These are phyloP conservation scores for Lingula anatina DNA, from an alignment of 2,888 invertebrate genomes.

Conservation along the genomic window DNA sequence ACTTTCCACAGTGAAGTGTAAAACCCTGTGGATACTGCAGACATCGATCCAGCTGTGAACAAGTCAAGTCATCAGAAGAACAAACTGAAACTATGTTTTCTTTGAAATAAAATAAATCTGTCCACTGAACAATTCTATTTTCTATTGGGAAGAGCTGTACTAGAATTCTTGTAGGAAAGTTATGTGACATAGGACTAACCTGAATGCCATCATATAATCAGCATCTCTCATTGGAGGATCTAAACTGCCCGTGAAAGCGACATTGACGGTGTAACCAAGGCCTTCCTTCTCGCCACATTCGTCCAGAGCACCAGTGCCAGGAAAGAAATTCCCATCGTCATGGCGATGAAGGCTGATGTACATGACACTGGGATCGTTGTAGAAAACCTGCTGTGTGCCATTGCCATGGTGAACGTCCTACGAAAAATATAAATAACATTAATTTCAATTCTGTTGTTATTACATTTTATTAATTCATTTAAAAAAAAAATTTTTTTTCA, in stretches of 20 bases:
- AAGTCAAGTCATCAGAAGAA: no score
- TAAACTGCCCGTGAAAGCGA: conserved; percentile 89
- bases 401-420: conserved; percentile 98
- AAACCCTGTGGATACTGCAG: no score
- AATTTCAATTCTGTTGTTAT: neutral
- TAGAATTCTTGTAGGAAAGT: no score
- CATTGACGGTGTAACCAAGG: conserved; percentile 89
- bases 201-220: conserved; percentile 89
- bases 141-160: no score
- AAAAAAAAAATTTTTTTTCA: no score
- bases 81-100: no score
- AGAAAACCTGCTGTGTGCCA: conserved; percentile 97
- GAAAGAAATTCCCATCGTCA: conserved; percentile 99
- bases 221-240: conserved; percentile 92
- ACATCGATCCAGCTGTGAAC: no score
- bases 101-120: no score
- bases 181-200: no score
- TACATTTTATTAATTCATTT: no score
- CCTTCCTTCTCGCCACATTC: conserved; percentile 88
- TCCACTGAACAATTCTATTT: no score
- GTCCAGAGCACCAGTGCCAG: conserved; percentile 93
- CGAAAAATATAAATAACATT: conserved; percentile 3
- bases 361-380: conserved; percentile 86
- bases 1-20: no score
- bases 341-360: conserved; percentile 98